Base-by-base conservation (phyloP, 2,113 vertebrate species). In the Cyprinus carpio region DNA sequence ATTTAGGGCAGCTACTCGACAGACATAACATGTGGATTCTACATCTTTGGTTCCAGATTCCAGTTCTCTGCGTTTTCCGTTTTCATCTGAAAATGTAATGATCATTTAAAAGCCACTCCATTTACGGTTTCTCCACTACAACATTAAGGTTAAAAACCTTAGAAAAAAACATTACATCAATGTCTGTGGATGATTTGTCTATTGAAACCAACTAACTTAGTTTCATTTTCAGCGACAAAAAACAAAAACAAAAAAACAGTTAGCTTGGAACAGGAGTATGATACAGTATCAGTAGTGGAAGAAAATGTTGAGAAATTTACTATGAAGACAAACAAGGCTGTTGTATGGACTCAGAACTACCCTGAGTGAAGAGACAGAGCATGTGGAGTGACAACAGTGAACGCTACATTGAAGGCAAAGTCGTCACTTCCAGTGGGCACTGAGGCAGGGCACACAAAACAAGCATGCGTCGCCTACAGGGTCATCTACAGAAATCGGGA, bases 31-130 rank as follows among this genome's bases (percentile, higher is more conserved):
- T 85, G 84, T 76, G 89, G 75, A 89, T 87, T 81, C 83, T 89
- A 85, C 27, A 87, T 94, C 91, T 94, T 94, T 93, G 93, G 93
- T 94, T 92, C 86, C 71, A 79, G 78, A 81, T 90, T 85, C 89
- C 93, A 93, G 91, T 92, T 93, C 87, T 93, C 91, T 88, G 90
- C 83, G 83, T 86, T 93, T 94, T 87, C 86, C 86, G 91, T 90
- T 89, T 85, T 78, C 60, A 85, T 37, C 88, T 58, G n/a, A 29
- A 81, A 60, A 49, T 23, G 72, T 27, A 31, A 49, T 23, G 67
- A 65, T 62, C 18, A n/a, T 27, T 71, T 54, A 23, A 43, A 74
- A 81, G 65, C 82, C 81, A 29, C 75, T 89, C 81, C 85, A 46
- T 89, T 69, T 90, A 51, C 40, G 40, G 15, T 65, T 18, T 40